Evolutionary conservation across 2,888 invertebrate species (phyloP).

Genomic region (Entomobrya multifasciata): DNA sequence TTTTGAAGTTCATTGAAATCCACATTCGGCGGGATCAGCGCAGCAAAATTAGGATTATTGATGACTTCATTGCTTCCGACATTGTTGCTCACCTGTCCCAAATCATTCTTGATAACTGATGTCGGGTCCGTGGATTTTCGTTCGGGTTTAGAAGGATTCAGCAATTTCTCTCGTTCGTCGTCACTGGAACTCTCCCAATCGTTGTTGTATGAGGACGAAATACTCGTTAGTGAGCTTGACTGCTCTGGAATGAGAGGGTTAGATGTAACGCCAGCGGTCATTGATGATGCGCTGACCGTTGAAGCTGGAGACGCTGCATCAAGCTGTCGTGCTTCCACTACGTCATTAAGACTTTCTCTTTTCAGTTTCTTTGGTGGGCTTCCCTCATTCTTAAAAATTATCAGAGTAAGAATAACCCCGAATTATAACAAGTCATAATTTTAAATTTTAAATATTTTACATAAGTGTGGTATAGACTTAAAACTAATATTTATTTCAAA

Average conservation of each 20-base stretch:
- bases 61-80: too few species aligned
- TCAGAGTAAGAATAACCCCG: too few species aligned
- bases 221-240: too few species aligned
- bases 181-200: background rate
- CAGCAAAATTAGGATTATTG: too few species aligned
- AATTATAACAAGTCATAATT: too few species aligned
- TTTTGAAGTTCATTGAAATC: too few species aligned
- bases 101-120: too few species aligned
- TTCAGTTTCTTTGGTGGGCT: slow-evolving; percentile 3
- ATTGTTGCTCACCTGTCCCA: too few species aligned
- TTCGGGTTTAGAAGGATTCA: too few species aligned
- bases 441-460: background rate
- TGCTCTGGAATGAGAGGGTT: background rate
- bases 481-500: too few species aligned
- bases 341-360: background rate
- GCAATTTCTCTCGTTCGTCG: background rate
- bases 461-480: background rate
- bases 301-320: background rate
- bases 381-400: background rate
- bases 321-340: background rate
- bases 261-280: background rate
- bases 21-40: too few species aligned
- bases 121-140: too few species aligned
- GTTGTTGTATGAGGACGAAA: background rate
- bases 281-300: background rate